A percentile compares a stretch with the other conserved stretches of the same genome.
Conservation (phyloP, 2,113 vertebrate genomes). For the Etheostoma spectabile region DNA sequence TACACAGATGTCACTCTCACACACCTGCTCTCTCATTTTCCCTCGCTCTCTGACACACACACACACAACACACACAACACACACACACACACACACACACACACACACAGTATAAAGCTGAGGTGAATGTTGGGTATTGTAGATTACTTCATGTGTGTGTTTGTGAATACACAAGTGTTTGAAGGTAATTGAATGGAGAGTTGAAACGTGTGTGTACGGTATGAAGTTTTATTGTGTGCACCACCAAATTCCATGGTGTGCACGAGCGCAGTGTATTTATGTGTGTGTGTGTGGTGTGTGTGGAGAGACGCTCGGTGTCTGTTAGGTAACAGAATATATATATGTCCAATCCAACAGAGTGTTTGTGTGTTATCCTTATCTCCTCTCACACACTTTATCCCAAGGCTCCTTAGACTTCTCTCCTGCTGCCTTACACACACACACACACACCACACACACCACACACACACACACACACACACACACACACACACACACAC, state of each 20-base stretch:
- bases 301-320: neutral
- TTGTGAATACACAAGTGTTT: neutral
- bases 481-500: neutral
- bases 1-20: neutral
- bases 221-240: neutral
- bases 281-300: neutral
- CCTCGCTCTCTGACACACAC: neutral
- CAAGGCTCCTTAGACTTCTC: constrained; percentile 53
- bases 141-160: constrained; percentile 4
- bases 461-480: neutral
- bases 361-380: constrained; percentile 66
- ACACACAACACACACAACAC: neutral
- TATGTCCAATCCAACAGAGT: constrained; percentile 48
- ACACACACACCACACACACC: neutral
- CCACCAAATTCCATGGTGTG: constrained; percentile 15
- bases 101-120: constrained; percentile 14
- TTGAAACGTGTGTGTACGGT: constrained; percentile 8
- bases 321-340: constrained; percentile 48
- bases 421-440: constrained; percentile 52
- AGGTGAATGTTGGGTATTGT: neutral
- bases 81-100: neutral
- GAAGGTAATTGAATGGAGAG: constrained; percentile 15
- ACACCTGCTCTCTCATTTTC: neutral
- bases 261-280: neutral
- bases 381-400: constrained; percentile 64